A percentile compares a stretch with the other conserved stretches of the same genome.
Evolutionary conservation across 1,140 invertebrate species (phyloP).

Genomic region (Saccostrea echinata): DNA sequence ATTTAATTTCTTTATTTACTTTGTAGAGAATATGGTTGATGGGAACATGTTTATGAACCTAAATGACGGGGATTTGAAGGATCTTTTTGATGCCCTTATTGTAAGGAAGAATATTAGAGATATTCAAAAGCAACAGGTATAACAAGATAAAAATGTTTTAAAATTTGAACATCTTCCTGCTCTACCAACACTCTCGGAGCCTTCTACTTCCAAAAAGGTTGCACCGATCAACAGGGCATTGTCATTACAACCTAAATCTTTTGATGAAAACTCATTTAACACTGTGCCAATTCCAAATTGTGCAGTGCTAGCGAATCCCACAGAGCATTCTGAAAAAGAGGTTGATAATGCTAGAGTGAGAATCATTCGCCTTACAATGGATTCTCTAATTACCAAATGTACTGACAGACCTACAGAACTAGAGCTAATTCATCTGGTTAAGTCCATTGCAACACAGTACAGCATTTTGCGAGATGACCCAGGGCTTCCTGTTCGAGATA

Average conservation of each 20-base stretch:
- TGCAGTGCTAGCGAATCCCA: constrained; percentile 6
- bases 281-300: neutral
- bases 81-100: neutral
- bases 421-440: constrained; percentile 6
- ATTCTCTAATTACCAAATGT: constrained; percentile 16
- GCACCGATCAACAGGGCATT: constrained; percentile 7
- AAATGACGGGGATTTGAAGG: constrained; percentile 15
- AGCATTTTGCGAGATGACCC: neutral
- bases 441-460: constrained; percentile 13
- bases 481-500: neutral
- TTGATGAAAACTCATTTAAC: neutral
- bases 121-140: neutral
- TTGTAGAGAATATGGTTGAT: constrained; percentile 23
- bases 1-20: neutral
- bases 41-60: constrained; percentile 12
- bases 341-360: constrained; percentile 9
- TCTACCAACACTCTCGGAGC: neutral
- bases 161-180: neutral
- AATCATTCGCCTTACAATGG: constrained; percentile 23
- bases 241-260: neutral
- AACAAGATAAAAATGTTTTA: too few species aligned
- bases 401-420: constrained; percentile 17
- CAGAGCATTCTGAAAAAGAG: neutral
- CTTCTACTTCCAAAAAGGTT: neutral
- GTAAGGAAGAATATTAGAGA: constrained; percentile 4